A percentile compares a stretch with the other conserved stretches of the same genome.
Evolutionary conservation across 2,113 vertebrate species (phyloP).

Genomic region (Rissa tridactyla): DNA sequence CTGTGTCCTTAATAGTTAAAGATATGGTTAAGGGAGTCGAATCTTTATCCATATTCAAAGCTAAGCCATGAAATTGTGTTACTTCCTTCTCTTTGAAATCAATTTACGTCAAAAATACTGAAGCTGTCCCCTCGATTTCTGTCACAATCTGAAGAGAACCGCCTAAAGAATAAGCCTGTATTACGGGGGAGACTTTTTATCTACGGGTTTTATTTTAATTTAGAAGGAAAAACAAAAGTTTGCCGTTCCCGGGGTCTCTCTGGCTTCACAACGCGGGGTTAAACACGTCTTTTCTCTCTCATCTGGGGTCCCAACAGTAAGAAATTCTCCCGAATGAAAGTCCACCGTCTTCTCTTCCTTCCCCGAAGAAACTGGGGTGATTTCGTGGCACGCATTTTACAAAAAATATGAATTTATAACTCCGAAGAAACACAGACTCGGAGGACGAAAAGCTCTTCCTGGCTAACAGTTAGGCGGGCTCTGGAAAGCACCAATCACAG

Average conservation of each 20-base stretch:
- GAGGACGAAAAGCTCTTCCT: constrained; percentile 60
- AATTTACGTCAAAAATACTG: constrained; percentile 3
- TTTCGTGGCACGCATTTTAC: neutral
- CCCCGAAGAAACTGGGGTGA: neutral
- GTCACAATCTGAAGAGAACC: constrained; percentile 2
- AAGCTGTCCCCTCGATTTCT: neutral
- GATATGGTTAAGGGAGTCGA: constrained; percentile 57
- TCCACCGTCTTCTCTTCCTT: neutral
- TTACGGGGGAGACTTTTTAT: neutral
- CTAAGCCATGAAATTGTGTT: constrained; percentile 63
- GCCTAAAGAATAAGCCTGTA: constrained; percentile 11
- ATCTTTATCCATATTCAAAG: constrained; percentile 65
- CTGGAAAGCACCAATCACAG: constrained; percentile 77
- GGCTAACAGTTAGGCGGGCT: constrained; percentile 67
- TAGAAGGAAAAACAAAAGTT: constrained; percentile 69
- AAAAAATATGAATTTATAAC: constrained; percentile 73
- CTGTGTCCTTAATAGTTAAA: constrained; percentile 42
- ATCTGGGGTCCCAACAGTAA: neutral
- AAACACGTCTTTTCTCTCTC: constrained; percentile 33
- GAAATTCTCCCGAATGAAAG: neutral
- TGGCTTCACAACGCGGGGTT: constrained; percentile 9
- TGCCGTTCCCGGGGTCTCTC: constrained; percentile 44
- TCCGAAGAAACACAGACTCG: constrained; percentile 77
- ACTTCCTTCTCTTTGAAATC: constrained; percentile 63
- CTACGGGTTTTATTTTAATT: constrained; percentile 39